phyloP scores from a whole-genome alignment of 2,113 vertebrate genomes.

The Felis catus region DNA sequence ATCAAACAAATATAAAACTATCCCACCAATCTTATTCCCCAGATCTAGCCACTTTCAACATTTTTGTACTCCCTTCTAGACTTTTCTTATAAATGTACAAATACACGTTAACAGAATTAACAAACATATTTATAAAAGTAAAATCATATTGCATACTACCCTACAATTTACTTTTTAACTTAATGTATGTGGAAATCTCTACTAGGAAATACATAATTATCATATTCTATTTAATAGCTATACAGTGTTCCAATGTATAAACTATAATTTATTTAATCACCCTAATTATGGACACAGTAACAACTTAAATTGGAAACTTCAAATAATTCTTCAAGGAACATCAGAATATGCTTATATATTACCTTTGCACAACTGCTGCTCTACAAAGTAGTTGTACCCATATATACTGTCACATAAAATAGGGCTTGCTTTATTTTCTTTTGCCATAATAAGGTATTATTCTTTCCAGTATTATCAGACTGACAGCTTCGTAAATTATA shows the following conservation, averaged over 20 bases:
- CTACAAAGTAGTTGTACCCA: neutral
- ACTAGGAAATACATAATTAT: neutral
- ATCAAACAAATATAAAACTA: conserved; percentile 15
- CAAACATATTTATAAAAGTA: neutral
- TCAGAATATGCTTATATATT: neutral
- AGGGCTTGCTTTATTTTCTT: neutral
- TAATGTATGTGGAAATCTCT: neutral
- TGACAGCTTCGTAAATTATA: neutral
- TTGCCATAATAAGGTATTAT: neutral
- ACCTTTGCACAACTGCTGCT: neutral
- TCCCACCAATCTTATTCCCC: neutral
- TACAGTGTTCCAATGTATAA: neutral
- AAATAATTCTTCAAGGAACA: conserved; percentile 36
- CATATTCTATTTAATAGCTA: conserved; percentile 27
- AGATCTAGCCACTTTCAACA: conserved; percentile 14
- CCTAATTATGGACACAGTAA: neutral
- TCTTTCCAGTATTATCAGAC: neutral
- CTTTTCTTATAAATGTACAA: neutral
- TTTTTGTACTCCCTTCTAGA: neutral
- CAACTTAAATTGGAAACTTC: neutral
- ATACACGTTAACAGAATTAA: neutral
- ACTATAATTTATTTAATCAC: neutral
- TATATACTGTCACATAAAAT: neutral
- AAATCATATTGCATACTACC: neutral
- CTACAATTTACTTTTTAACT: neutral